phyloP scores from a whole-genome alignment of 2,113 vertebrate species.

The Tragulus kanchil region DNA sequence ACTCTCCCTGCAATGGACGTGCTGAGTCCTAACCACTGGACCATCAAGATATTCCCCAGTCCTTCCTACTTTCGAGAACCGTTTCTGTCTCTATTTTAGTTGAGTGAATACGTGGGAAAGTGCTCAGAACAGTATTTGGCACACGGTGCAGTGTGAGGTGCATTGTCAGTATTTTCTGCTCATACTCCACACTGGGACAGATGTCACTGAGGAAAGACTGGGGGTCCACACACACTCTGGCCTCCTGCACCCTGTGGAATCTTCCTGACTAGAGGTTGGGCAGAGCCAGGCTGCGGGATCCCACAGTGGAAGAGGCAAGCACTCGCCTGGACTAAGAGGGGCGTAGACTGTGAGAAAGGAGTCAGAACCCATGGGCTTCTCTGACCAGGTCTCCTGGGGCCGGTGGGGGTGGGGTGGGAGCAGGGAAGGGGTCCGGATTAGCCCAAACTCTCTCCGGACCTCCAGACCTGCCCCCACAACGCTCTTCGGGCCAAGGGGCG shows the following conservation, averaged over 20 bases:
- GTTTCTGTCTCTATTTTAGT: conserved; percentile 1
- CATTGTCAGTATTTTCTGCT: neutral
- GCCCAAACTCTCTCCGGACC: conserved; percentile 48
- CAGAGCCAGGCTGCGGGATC: neutral
- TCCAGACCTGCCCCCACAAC: conserved; percentile 65
- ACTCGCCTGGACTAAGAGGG: neutral
- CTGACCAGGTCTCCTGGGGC: conserved; percentile 47
- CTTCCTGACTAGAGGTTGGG: conserved; percentile 12
- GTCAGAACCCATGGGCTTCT: neutral
- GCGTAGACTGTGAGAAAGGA: conserved; percentile 71
- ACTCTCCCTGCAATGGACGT: neutral
- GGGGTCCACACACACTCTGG: neutral
- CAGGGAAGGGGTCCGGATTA: conserved; percentile 25
- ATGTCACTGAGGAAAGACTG: neutral
- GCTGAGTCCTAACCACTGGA: neutral
- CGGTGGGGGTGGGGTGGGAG: conserved; percentile 21
- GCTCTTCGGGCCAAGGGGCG: conserved; percentile 35
- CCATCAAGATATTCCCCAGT: neutral
- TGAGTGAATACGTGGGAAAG: neutral
- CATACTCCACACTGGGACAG: neutral
- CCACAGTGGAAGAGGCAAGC: neutral
- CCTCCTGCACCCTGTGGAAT: neutral
- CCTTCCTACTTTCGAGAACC: conserved; percentile 33
- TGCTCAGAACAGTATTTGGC: neutral
- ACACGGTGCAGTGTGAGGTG: neutral